Conservation (phyloP, 2,113 vertebrate genomes). For the Cinclus mexicanus region DNA sequence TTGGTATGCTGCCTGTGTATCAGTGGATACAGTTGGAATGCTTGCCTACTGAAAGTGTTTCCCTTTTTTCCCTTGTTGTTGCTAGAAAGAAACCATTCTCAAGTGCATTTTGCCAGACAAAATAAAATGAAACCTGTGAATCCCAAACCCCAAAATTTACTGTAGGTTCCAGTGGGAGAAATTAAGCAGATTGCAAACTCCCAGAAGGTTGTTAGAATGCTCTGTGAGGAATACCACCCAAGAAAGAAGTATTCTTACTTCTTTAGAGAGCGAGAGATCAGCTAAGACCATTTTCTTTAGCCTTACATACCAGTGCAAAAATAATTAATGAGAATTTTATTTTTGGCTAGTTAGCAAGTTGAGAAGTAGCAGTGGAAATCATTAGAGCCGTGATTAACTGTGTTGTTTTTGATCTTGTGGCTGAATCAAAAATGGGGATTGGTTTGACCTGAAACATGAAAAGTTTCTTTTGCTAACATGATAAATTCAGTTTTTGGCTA, state of each 20-base stretch:
- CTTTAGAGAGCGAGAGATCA: not conserved
- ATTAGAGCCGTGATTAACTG: not conserved
- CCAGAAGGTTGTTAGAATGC: not conserved
- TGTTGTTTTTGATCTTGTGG: not conserved
- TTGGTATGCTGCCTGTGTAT: not conserved
- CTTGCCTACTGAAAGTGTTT: not conserved
- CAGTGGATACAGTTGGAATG: not conserved
- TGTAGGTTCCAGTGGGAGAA: not conserved
- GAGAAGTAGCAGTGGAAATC: not conserved
- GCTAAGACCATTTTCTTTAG: not conserved
- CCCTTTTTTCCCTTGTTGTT: not conserved
- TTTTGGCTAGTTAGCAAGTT: not conserved
- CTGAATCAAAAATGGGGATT: not conserved
- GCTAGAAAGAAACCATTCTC: not conserved
- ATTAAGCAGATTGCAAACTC: not conserved
- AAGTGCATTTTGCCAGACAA: not conserved
- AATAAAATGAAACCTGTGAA: not conserved
- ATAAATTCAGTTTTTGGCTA: not conserved
- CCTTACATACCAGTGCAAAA: not conserved
- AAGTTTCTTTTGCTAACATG: not conserved
- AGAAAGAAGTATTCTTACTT: not conserved
- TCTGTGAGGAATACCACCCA: not conserved
- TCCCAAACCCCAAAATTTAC: not conserved
- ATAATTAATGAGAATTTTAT: not conserved
- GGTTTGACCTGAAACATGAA: not conserved